Base-by-base conservation (phyloP, 2,797 vertebrate genomes). In the Gambusia yucatana region DNA sequence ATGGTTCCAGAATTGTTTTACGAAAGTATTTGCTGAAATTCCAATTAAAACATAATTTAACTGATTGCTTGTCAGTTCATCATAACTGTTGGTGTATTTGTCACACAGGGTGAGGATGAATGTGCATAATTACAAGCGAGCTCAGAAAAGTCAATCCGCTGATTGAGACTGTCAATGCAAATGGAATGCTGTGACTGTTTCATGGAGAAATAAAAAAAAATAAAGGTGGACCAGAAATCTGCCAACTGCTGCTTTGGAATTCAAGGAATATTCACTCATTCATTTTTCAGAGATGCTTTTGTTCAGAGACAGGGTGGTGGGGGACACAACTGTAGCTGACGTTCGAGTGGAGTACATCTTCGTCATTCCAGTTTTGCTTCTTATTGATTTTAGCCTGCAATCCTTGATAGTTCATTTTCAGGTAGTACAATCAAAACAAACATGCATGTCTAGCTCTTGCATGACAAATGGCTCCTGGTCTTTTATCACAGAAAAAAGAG, bases 1-100 rank as follows among this genome's bases (percentile, higher is more conserved):
- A 75, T 63, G 80, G 75, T 84, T 92, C 79, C 86, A 86, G 83
- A 91, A 94, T 88, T 90, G 79, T 86, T 92, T 88, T 85, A 88
- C 84, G 84, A 88, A 77, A 88, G 84, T 79, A 84, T 88, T 87
- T 76, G 83, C 88, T 82, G 84, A 86, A 79, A 88, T 87, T 79
- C 87, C 90, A 95, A 96, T 95, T 94, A 95, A 94, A 92, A 94
- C 79, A 88, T 91, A 8, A 82, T 84, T 86, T 76, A 72, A 82
- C 84, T 90, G 86, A 91, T 88, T 93, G 89, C 72, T 72, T 91
- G 79, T 82, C 89, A 86, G 76, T 80, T 88, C 75, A 75, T 43
- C 72, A 14, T 65, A 44, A 85, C 55, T 83, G 52, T 59, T 61
- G 14, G 16, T 61, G 41, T 39, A 33, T 61, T 71, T 55, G 57